Conservation (phyloP, 1,140 invertebrate genomes). For the Colletes gigas region DNA sequence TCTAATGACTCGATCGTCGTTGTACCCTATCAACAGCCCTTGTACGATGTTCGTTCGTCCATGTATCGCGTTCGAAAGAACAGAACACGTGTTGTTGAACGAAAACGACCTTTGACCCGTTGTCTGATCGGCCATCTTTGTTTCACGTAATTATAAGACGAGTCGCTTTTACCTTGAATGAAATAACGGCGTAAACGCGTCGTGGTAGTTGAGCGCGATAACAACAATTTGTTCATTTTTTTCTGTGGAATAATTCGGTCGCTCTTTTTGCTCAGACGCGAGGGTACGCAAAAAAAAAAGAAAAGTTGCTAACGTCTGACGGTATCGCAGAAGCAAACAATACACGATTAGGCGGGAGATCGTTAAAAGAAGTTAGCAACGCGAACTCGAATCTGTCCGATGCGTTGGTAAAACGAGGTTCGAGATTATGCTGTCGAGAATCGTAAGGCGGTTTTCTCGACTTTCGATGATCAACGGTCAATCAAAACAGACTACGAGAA, state of each 20-base stretch:
- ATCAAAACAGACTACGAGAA: too few relatives aligned
- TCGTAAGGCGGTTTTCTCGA: too few relatives aligned
- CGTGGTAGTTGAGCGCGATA: not conserved
- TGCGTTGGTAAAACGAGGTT: not conserved
- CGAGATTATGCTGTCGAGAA: too few relatives aligned
- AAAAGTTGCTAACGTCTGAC: too few relatives aligned
- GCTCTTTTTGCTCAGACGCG: not conserved
- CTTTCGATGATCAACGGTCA: too few relatives aligned
- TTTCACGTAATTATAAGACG: not conserved
- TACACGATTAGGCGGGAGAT: constrained; percentile 39
- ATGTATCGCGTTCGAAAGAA: constrained; percentile 40
- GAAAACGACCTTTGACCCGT: constrained; percentile 24
- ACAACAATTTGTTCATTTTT: not conserved
- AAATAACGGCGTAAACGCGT: not conserved
- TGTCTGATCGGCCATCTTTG: constrained; percentile 9
- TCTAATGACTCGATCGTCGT: too few relatives aligned
- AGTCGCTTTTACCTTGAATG: not conserved
- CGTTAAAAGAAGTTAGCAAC: constrained; percentile 22
- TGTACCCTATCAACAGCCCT: too few relatives aligned
- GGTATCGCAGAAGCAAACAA: too few relatives aligned
- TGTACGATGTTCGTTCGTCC: not conserved
- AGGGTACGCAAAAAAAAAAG: constrained; percentile 38
- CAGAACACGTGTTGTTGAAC: constrained; percentile 44
- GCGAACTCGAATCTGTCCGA: not conserved
- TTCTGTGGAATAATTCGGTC: not conserved